Evolutionary conservation across 92 coral and sea anemone species (phyloP).

Genomic region (Heteractis magnifica): DNA sequence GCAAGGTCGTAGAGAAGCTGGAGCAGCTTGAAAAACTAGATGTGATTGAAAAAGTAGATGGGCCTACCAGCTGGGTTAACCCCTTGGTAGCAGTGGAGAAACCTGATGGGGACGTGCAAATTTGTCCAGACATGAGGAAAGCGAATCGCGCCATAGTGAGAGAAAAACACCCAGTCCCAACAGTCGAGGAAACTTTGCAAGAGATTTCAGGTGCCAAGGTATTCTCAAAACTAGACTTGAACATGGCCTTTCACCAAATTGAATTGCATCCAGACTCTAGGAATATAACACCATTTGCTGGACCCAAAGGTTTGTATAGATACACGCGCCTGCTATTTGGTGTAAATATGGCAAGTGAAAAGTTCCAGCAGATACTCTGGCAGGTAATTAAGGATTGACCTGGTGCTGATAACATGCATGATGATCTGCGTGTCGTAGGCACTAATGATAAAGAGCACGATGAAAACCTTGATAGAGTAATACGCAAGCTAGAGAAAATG

Average conservation of each 20-base stretch:
- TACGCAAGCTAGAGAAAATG: too few relatives aligned
- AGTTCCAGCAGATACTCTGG: slow-evolving; percentile 43
- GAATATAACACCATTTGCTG: slow-evolving; percentile 63
- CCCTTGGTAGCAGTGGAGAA: slow-evolving; percentile 55
- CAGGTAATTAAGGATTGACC: slow-evolving; percentile 55
- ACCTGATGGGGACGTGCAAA: slow-evolving; percentile 41
- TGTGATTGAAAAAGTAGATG: slow-evolving; percentile 34
- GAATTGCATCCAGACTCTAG: slow-evolving; percentile 55
- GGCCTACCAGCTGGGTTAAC: slow-evolving; percentile 5
- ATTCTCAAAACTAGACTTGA: slow-evolving; percentile 43
- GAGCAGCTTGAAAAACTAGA: slow-evolving; percentile 41
- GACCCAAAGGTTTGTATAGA: slow-evolving; percentile 35
- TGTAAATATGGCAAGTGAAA: slow-evolving; percentile 40
- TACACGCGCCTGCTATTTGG: slow-evolving; percentile 42
- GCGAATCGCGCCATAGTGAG: slow-evolving; percentile 51
- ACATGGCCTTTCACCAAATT: slow-evolving; percentile 58
- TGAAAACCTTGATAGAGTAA: too few relatives aligned
- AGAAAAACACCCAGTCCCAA: slow-evolving; percentile 55
- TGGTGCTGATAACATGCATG: slow-evolving; percentile 54
- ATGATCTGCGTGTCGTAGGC: slow-evolving; percentile 6
- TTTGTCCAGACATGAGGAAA: slow-evolving; percentile 60
- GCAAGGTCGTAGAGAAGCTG: slow-evolving; percentile 45
- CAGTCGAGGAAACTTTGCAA: slow-evolving; percentile 55
- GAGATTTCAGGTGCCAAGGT: slow-evolving; percentile 50
- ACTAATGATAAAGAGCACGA: too few relatives aligned